These are phyloP conservation scores for Dendrolimus punctatus DNA, from an alignment of 1,140 invertebrate species.

Conservation along the genomic window DNA sequence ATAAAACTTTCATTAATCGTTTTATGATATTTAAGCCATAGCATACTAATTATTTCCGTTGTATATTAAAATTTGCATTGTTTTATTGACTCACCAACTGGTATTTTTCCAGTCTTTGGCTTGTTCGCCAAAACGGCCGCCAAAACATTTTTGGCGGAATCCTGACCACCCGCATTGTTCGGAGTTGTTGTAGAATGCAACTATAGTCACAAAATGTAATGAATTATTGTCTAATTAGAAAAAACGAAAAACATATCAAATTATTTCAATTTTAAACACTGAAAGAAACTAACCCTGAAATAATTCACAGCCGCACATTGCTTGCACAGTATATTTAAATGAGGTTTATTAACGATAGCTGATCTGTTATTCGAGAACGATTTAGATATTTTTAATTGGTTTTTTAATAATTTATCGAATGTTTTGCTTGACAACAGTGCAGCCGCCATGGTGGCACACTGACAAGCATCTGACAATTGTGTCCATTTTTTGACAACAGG, in stretches of 20 bases:
- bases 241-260: constrained; percentile 6
- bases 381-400: constrained; percentile 44
- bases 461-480: constrained; percentile 12
- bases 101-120: constrained; percentile 67
- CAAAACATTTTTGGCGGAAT: constrained; percentile 65
- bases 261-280: constrained; percentile 1
- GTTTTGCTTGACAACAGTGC: constrained; percentile 48
- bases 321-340: constrained; percentile 39
- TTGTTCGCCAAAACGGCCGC: constrained; percentile 64
- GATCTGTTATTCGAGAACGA: constrained; percentile 28
- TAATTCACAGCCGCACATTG: constrained; percentile 47
- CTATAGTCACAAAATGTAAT: constrained; percentile 26
- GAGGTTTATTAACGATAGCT: constrained; percentile 44
- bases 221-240: constrained; percentile 6
- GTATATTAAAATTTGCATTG: background rate
- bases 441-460: constrained; percentile 49
- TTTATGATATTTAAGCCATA: too few relatives aligned
- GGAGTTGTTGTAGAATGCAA: constrained; percentile 40
- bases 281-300: constrained; percentile 40
- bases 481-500: background rate
- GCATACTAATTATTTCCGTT: background rate
- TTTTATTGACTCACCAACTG: constrained; percentile 50
- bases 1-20: background rate
- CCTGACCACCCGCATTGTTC: constrained; percentile 28
- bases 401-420: constrained; percentile 52